Evolutionary conservation across 2,797 vertebrate species (phyloP), one percentile per base, ranked within the genome.

Genomic region (Peromyscus eremicus): DNA sequence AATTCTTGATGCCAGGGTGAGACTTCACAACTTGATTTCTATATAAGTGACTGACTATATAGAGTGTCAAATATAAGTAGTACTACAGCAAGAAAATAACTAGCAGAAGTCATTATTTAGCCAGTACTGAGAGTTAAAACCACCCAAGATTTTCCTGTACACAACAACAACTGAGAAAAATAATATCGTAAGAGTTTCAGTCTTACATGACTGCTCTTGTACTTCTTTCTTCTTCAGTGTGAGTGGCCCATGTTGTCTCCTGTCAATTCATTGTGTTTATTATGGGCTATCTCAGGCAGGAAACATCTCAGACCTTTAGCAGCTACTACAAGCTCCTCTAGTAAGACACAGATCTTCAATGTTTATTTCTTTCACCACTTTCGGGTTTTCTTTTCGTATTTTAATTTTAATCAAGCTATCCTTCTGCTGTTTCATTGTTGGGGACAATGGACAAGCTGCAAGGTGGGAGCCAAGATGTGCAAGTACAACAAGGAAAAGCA

Each of bases 231-330:
- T 99, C 98, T 99, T 99, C 94, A 99, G 99, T 99, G 98, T 12
- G 55, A 55, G 16, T 55, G 99, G 99, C 99, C 99, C 98, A 99
- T 99, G 79, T 99, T 99, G 98, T 99, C 99, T 87, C 99, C 99
- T 17, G 99, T 99, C 97, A 99, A 97, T 98, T 99, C 99, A 46
- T 99, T 99, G 98, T 99, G 99, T 98, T 99, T 99, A 98, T 99
- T 99, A 98, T 99, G 99, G 23, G 99, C 99, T 99, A 97, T 99
- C 99, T 97, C 99, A 99, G 98, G 99, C 99, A 94, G 99, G 99
- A 98, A 99, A 99, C 97, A 99, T 99, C 99, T 99, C 99, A 27
- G 99, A 99, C 87, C 99, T 99, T 99, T 99, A 99, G 97, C 99
- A 99, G 95, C 99, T 99, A 98, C 99, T 99, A 98, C 99, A 99